Conservation (phyloP, 1,140 invertebrate genomes). For the Hylaeus anthracinus region DNA sequence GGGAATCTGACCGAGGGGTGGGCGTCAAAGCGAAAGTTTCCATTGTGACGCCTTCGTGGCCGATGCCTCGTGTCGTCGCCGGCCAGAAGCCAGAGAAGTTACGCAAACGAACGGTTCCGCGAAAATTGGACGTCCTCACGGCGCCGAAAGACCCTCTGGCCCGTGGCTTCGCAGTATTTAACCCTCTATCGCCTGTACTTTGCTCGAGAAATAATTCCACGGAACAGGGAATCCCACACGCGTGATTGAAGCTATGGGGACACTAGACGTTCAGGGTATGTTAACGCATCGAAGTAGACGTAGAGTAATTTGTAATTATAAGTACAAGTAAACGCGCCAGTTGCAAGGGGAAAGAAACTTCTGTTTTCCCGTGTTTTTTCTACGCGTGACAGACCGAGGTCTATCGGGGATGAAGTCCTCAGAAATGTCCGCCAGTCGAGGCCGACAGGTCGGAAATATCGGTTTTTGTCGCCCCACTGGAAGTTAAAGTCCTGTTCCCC, state of each 20-base stretch:
- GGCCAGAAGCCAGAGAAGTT: slow-evolving; percentile 24
- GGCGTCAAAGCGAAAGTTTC: slow-evolving; percentile 48
- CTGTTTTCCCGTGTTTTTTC: slow-evolving; percentile 37
- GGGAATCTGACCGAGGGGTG: slow-evolving; percentile 17
- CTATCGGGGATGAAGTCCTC: slow-evolving; percentile 41
- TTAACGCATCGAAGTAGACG: too few relatives aligned
- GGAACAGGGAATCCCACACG: too few relatives aligned
- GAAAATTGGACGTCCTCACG: not conserved
- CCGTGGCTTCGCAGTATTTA: not conserved
- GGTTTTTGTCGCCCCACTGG: slow-evolving; percentile 28
- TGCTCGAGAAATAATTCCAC: too few relatives aligned
- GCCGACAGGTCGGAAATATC: slow-evolving; percentile 34
- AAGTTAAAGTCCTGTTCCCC: slow-evolving; percentile 36
- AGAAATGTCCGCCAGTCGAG: not conserved
- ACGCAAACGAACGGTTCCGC: slow-evolving; percentile 2
- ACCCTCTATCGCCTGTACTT: not conserved
- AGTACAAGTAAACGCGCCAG: too few relatives aligned
- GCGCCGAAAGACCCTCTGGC: too few relatives aligned
- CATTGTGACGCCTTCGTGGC: slow-evolving; percentile 39
- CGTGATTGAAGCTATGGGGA: too few relatives aligned
- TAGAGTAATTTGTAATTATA: too few relatives aligned
- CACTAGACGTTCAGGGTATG: too few relatives aligned
- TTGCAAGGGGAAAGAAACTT: not conserved
- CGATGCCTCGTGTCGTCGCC: slow-evolving; percentile 24
- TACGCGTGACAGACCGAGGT: slow-evolving; percentile 24